These are phyloP conservation scores for Oxytorus armatus DNA, from an alignment of 2,888 invertebrate genomes.

Conservation along the genomic window DNA sequence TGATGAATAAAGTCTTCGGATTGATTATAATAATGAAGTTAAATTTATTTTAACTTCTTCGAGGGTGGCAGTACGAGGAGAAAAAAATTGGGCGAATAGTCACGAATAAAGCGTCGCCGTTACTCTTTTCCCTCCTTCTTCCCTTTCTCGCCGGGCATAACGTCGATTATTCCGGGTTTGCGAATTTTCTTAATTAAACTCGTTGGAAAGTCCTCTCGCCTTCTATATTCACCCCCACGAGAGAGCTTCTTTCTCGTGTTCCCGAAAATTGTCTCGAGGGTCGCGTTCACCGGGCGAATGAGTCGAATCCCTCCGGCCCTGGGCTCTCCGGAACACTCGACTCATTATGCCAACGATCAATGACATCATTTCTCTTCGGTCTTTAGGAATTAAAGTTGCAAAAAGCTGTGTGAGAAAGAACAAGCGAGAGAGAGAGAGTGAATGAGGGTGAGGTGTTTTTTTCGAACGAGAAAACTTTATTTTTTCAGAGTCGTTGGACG, in stretches of 20 bases:
- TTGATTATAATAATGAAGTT: not conserved
- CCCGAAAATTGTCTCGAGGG: constrained; percentile 74
- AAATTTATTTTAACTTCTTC: constrained; percentile 18
- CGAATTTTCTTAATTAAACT: constrained; percentile 67
- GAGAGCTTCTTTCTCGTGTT: constrained; percentile 63
- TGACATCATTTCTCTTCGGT: constrained; percentile 52
- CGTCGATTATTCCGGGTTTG: constrained; percentile 64
- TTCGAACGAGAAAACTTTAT: constrained; percentile 27
- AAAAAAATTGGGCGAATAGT: constrained; percentile 16
- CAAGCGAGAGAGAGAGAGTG: not conserved
- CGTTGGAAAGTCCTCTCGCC: constrained; percentile 54
- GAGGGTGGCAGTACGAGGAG: not conserved
- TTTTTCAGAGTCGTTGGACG: constrained; percentile 38
- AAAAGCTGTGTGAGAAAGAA: constrained; percentile 31
- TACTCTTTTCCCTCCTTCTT: constrained; percentile 19
- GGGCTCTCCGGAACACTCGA: constrained; percentile 36
- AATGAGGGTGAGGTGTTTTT: no score
- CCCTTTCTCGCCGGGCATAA: constrained; percentile 7
- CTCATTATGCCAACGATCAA: constrained; percentile 63
- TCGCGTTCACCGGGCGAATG: constrained; percentile 41
- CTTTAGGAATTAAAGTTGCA: constrained; percentile 60
- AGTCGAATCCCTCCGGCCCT: constrained; percentile 42
- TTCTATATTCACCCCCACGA: constrained; percentile 11
- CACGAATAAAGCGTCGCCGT: constrained; percentile 50
- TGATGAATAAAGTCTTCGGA: constrained; percentile 12